Evolutionary conservation across 2,113 vertebrate species (phyloP), one percentile per base, ranked within the genome.

Genomic region (Megaceryle maxima): DNA sequence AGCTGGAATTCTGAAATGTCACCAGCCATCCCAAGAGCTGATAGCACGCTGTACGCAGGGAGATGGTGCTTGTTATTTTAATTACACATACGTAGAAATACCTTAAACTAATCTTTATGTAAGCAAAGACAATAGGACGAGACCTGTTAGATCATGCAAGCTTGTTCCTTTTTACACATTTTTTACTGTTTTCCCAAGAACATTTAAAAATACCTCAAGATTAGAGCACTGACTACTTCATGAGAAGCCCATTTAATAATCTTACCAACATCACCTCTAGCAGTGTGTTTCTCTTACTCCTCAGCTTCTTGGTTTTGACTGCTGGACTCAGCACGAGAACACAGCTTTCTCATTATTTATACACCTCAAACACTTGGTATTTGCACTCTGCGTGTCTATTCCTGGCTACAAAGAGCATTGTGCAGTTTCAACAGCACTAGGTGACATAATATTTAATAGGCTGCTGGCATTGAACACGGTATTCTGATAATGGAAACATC

Each of bases 1-100:
- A 90, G 37, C 3, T 56, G 81, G 79, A 96, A 94, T 88, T 94
- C 86, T 88, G 90, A 94, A 91, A 91, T 95, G 88, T 90, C 89
- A 87, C 62, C 73, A 92, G 84, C 67, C 57, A 88, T 57, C 57
- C 74, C 88, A 93, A 86, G 81, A 93, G 63, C 29, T 69, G 75
- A 64, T 9, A 92, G 67, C 48, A 73, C 4, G 24, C 50, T 64
- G 64, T 22, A 95, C 41, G 28, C 39, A 48, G 25, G 41, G 21
- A 28, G 31, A 72, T 64, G n/a, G 51, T 68, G 91, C 74, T 93
- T 62, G 22, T 64, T 94, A 79, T 81, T 94, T 92, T 80, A 94
- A 81, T 57, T 83, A 91, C 48, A 88, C 57, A 21, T 11, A 43
- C 37, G 76, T 39, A 90, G 73, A 91, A 84, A 89, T 43, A 78